A percentile compares a stretch with the other conserved stretches of the same genome.
phyloP scores from a whole-genome alignment of 1,140 invertebrate genomes.

The Pseudomyrmex cubaensis region DNA sequence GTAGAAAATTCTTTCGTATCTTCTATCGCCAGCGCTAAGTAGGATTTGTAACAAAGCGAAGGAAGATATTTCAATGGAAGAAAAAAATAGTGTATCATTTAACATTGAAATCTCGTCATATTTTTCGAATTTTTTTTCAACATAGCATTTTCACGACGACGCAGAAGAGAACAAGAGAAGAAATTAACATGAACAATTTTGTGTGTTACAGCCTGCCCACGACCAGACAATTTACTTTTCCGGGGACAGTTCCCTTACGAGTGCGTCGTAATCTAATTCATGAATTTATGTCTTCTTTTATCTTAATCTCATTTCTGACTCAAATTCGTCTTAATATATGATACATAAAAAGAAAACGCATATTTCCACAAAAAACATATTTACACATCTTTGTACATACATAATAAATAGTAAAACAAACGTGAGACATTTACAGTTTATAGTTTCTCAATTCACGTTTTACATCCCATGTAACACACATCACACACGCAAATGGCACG shows the following conservation, averaged over 20 bases:
- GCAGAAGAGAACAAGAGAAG: slow-evolving; percentile 19
- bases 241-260: slow-evolving; percentile 88
- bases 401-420: slow-evolving; percentile 70
- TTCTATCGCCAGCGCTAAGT: background rate
- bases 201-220: slow-evolving; percentile 86
- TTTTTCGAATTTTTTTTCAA: slow-evolving; percentile 15
- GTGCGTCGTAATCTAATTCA: slow-evolving; percentile 88
- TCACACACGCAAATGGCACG: too few species aligned
- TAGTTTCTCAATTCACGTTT: slow-evolving; percentile 9
- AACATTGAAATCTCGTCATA: slow-evolving; percentile 15
- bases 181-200: slow-evolving; percentile 55
- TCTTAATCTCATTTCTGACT: slow-evolving; percentile 31
- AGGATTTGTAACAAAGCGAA: background rate
- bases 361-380: slow-evolving; percentile 50
- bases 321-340: slow-evolving; percentile 57
- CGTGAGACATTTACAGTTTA: background rate
- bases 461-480: background rate
- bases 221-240: slow-evolving; percentile 78
- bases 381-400: slow-evolving; percentile 77
- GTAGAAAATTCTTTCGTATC: background rate
- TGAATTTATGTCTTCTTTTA: slow-evolving; percentile 36
- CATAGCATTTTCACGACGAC: slow-evolving; percentile 2
- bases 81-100: slow-evolving; percentile 31
- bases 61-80: slow-evolving; percentile 10
- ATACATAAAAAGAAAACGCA: slow-evolving; percentile 63